Base-by-base conservation (phyloP, 2,797 vertebrate species). In the Gila robusta region DNA sequence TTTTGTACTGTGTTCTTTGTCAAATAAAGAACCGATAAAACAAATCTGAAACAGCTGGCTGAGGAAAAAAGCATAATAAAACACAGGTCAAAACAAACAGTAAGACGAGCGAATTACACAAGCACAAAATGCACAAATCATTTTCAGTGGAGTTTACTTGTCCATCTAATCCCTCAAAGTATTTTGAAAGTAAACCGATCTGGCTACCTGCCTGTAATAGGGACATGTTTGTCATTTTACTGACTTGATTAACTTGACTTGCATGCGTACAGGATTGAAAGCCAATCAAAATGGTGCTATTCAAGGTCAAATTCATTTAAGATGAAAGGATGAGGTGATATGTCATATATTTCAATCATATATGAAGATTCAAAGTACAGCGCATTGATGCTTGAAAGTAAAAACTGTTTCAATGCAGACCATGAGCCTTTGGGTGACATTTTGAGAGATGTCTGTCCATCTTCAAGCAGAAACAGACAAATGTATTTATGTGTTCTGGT, bases 401-500 rank as follows among this genome's bases (percentile, higher is more conserved):
- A 67, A 67, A 73, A 44, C 5, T 49, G 16, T 39, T 59, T 59
- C 21, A 32, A 9, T 28, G 9, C 17, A 73, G 37, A 16, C 28
- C 44, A 44, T 26, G 19, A 72, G 10, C 66, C 71, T 72, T 81
- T 47, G 28, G 32, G 17, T 69, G 74, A 82, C n/a, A 37, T 74
- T 72, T n/a, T 73, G 17, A 54, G 62, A 87, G 32, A 77, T 87
- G 59, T 14, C 28, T 59, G 11, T 44, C 39, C 44, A 37, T 77
- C 12, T 85, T 78, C 54, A 70, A 32, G 47, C 49, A 82, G 19
- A 77, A 78, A 44, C 87, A 90, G 83, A 88, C 71, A 80, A 69
- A 83, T 80, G 28, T 87, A 82, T 89, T 89, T 89, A 80, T 74
- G 44, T 86, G 69, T 83, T 89, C 44, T 56, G 39, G 19, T 52